These are phyloP conservation scores for Corythornis leucogaster DNA, from an alignment of 2,797 vertebrate genomes.

Conservation along the genomic window DNA sequence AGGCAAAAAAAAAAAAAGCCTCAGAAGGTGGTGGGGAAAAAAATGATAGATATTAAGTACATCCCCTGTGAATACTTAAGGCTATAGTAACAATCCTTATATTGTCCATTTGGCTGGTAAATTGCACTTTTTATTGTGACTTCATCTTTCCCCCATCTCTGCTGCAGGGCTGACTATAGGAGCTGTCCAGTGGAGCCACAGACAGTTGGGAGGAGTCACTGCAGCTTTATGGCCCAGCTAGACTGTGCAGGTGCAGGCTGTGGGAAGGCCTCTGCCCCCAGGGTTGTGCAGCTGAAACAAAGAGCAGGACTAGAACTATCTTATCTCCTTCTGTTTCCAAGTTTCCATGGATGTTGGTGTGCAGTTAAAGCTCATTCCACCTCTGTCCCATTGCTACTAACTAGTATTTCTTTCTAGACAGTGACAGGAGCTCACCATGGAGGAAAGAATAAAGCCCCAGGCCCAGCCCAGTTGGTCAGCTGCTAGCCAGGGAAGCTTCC, in stretches of 20 bases:
- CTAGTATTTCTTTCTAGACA: background rate
- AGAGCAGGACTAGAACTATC: background rate
- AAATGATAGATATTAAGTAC: background rate
- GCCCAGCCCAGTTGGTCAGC: background rate
- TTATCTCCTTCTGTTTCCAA: background rate
- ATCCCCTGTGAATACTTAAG: background rate
- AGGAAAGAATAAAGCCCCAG: background rate
- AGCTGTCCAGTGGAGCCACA: background rate
- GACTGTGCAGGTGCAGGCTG: background rate
- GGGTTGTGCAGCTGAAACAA: background rate
- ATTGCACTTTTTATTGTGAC: background rate
- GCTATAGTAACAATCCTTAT: background rate
- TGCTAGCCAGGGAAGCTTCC: background rate
- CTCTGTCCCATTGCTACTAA: background rate
- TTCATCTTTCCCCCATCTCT: background rate
- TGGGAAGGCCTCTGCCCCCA: background rate
- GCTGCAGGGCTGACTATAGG: background rate
- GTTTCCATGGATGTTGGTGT: background rate
- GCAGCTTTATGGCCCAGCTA: fast-evolving
- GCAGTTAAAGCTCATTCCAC: background rate
- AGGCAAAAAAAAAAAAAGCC: background rate
- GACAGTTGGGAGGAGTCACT: background rate
- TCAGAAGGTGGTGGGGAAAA: background rate
- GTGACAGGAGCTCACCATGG: background rate
- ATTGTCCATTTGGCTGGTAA: background rate